Conservation (phyloP, 2,888 invertebrate genomes). For the Salpingus planirostris region DNA sequence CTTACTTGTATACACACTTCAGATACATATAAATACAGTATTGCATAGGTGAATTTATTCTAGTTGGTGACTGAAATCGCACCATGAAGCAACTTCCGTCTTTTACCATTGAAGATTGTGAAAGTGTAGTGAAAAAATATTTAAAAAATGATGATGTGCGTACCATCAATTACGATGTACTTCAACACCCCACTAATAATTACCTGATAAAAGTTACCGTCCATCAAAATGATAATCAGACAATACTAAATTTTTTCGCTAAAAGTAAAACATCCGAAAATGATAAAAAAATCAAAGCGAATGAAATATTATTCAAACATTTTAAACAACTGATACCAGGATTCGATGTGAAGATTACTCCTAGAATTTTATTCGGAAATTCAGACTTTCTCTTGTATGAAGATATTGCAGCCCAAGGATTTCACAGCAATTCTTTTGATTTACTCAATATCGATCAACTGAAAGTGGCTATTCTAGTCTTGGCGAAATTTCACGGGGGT, state of each 20-base stretch:
- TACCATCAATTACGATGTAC: background rate
- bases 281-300: constrained; percentile 1
- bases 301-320: constrained; percentile 4
- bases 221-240: constrained; percentile 1
- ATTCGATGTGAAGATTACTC: constrained; percentile 4
- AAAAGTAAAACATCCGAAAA: background rate
- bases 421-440: background rate
- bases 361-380: constrained; percentile 4
- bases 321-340: constrained; percentile 3
- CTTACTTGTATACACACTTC: too few species aligned
- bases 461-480: constrained; percentile 8
- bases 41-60: too few species aligned
- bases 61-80: too few species aligned
- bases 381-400: constrained; percentile 3
- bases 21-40: too few species aligned
- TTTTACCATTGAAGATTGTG: constrained; percentile 43
- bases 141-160: constrained; percentile 3
- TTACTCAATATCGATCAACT: background rate
- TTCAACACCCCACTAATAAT: constrained; percentile 1
- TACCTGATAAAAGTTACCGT: constrained; percentile 1
- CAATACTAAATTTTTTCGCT: constrained; percentile 4
- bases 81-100: too few species aligned
- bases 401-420: constrained; percentile 4
- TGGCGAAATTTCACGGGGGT: constrained; percentile 15
- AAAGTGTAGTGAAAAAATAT: constrained; percentile 4